phyloP scores from a whole-genome alignment of 2,797 vertebrate species.

The Orientallactaga sibirica region DNA sequence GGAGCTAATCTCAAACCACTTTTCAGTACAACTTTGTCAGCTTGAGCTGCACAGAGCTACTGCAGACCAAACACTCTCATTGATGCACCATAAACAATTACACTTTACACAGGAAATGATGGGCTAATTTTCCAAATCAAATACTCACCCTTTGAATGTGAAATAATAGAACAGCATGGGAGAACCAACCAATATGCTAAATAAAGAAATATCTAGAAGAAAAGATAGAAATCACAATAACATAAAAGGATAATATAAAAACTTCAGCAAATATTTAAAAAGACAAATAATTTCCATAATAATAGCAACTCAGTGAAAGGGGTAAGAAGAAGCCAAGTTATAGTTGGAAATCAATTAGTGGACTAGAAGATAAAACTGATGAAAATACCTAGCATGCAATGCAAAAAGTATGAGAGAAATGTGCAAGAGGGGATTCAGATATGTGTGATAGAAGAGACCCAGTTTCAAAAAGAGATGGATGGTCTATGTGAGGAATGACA shows the following conservation, averaged over 20 bases:
- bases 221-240: neutral
- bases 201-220: neutral
- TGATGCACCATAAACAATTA: neutral
- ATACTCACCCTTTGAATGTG: neutral
- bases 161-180: neutral
- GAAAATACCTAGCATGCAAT: neutral
- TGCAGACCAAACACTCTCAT: neutral
- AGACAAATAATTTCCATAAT: neutral
- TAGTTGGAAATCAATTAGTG: neutral
- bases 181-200: neutral
- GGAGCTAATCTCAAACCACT: neutral
- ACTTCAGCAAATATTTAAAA: neutral
- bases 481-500: no score
- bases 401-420: neutral
- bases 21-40: neutral
- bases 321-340: neutral
- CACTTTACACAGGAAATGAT: neutral
- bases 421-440: neutral
- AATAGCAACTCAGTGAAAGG: neutral
- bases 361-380: neutral
- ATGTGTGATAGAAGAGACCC: no score
- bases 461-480: no score
- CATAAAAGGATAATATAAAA: neutral
- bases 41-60: neutral
- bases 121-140: neutral